A percentile compares a stretch with the other conserved stretches of the same genome.
Conservation (phyloP, 2,888 invertebrate species). For the Chaitophorus viminalis region DNA sequence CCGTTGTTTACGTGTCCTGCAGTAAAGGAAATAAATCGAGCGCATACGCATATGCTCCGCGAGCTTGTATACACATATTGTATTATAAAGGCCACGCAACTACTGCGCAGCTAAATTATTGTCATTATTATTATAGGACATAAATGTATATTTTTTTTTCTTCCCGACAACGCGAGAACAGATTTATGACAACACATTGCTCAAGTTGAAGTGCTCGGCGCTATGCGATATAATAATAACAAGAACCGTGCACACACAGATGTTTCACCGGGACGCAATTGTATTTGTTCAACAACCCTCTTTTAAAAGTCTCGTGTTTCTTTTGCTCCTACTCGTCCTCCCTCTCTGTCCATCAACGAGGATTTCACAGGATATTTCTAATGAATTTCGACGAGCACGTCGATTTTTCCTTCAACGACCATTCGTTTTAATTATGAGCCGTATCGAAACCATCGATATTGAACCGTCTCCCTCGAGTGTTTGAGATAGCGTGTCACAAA, state of each 20-base stretch:
- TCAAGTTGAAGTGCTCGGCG: conserved; percentile 48
- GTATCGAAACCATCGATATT: too few species aligned
- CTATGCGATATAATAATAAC: conserved; percentile 38
- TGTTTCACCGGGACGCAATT: conserved; percentile 37
- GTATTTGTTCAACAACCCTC: conserved; percentile 52
- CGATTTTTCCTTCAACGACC: not conserved
- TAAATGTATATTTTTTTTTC: not conserved
- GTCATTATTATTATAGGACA: conserved; percentile 21
- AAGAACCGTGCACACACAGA: conserved; percentile 32
- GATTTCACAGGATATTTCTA: not conserved
- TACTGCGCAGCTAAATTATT: conserved; percentile 46
- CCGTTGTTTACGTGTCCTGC: not conserved
- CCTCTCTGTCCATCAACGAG: not conserved
- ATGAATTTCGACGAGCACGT: not conserved
- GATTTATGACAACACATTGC: conserved; percentile 55
- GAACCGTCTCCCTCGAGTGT: too few species aligned
- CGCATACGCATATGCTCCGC: not conserved
- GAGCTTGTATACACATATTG: not conserved
- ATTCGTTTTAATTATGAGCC: too few species aligned
- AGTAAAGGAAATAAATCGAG: conserved; percentile 46
- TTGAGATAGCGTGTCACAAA: too few species aligned
- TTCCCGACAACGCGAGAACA: conserved; percentile 13
- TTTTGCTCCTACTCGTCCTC: not conserved
- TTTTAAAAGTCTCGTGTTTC: conserved; percentile 19
- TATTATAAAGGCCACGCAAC: not conserved